Evolutionary conservation across 2,113 vertebrate species (phyloP).

Genomic region (Melanerpes aurifrons): DNA sequence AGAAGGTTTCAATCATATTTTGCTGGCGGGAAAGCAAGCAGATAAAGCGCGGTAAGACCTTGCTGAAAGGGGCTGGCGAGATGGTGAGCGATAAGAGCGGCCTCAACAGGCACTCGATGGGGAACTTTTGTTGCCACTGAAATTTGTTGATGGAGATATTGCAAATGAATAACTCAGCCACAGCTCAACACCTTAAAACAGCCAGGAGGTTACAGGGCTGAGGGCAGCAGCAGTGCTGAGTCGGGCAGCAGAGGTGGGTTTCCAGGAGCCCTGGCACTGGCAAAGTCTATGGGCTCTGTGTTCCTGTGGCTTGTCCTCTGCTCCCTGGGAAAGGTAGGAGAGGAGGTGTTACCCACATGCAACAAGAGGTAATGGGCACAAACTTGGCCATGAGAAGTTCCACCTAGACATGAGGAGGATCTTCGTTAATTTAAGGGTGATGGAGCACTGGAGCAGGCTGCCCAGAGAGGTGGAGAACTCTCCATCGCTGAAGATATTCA

Average conservation of each 20-base stretch:
- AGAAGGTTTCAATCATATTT: conserved; percentile 86
- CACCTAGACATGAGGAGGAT: too few relatives aligned
- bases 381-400: too few relatives aligned
- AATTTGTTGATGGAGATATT: conserved; percentile 78
- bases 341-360: not conserved
- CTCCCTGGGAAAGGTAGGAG: not conserved
- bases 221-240: not conserved
- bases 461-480: too few relatives aligned
- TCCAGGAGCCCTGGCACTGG: not conserved
- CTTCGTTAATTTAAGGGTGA: too few relatives aligned
- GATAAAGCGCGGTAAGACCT: conserved; percentile 82
- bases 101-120: conserved; percentile 60
- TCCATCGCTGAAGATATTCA: too few relatives aligned
- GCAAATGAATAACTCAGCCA: conserved; percentile 59
- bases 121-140: conserved; percentile 76
- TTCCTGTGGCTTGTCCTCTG: not conserved
- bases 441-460: too few relatives aligned
- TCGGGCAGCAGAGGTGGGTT: not conserved
- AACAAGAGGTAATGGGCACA: too few relatives aligned
- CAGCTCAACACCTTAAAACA: conserved; percentile 21
- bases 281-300: not conserved
- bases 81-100: conserved; percentile 74
- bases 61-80: conserved; percentile 78
- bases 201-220: not conserved
- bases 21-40: conserved; percentile 71